phyloP scores from a whole-genome alignment of 1,140 invertebrate genomes.

The Drosophila takahashii region DNA sequence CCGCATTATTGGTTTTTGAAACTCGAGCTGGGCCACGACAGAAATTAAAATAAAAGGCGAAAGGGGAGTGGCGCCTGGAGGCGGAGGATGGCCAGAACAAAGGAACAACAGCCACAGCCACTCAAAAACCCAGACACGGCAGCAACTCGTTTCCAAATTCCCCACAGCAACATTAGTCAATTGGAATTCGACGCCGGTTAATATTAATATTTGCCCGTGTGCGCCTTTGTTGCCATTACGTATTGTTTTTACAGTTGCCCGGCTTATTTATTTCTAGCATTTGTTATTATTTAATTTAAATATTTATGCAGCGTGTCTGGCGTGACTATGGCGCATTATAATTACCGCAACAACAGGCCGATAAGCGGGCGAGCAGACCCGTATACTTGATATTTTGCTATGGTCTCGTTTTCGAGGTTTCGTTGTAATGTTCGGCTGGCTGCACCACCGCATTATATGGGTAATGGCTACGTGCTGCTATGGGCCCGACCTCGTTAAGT shows the following conservation, averaged over 20 bases:
- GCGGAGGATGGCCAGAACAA: conserved; percentile 36
- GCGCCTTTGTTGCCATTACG: conserved; percentile 55
- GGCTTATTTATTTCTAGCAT: conserved; percentile 66
- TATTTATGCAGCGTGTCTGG: conserved; percentile 81
- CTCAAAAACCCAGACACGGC: conserved; percentile 18
- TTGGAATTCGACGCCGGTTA: conserved; percentile 45
- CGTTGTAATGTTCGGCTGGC: conserved; percentile 27
- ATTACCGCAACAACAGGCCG: conserved; percentile 52
- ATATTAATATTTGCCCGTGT: conserved; percentile 21
- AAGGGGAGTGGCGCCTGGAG: conserved; percentile 14
- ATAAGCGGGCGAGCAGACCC: conserved; percentile 16
- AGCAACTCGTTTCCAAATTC: conserved; percentile 30
- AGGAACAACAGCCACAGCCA: conserved; percentile 3
- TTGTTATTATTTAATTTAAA: conserved; percentile 82
- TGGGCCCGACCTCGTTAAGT: conserved; percentile 59
- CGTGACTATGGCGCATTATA: conserved; percentile 78
- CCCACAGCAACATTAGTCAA: conserved; percentile 48
- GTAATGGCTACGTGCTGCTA: conserved; percentile 63
- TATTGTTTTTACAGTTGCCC: conserved; percentile 79
- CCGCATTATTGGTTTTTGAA: conserved; percentile 76
- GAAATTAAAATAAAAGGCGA: conserved; percentile 69
- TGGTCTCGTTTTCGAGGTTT: conserved; percentile 54
- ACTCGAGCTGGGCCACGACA: conserved; percentile 61
- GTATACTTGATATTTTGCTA: conserved; percentile 66
- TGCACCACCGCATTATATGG: conserved; percentile 23